Evolutionary conservation across 1,140 invertebrate species (phyloP), one percentile per base, ranked within the genome.

Genomic region (Achatina immaculata): DNA sequence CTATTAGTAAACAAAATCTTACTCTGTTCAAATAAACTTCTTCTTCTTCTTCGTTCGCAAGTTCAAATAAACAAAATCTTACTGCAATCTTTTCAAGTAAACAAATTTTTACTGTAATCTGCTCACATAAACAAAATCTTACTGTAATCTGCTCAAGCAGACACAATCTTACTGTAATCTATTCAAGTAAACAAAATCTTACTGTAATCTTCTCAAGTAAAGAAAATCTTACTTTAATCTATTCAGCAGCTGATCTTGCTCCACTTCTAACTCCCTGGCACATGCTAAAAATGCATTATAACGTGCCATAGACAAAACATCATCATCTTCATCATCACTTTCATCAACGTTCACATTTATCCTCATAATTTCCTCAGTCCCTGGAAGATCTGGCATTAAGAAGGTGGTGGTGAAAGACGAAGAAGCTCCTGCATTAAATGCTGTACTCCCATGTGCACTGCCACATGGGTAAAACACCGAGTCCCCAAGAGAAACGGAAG

Each of bases 231-330:
- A 69, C 68, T 28, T 42, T 34, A 21, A 34, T 42, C 36, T 7
- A 40, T 69, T 2, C 42, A 40, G 36, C 24, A 69, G 6, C 68
- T 38, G 24, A 9, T 28, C 42, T 28, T 69, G 68, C 24, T 69
- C 36, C 21, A 43, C 2, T n/a, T 69, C 68, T 2, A 69, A 38
- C n/a, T 69, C 36, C 42, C 68, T 69, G 11, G 68, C 68, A 4
- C 36, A 69, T 24, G 68, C 68, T 21, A 69, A n/a, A n/a, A 69
- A 69, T 42, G 36, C 68, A 69, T 40, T 69, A 24, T 69, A 69
- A 28, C 68, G 68, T 24, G 40, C 68, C n/a, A 28, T 69, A 21
- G 68, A 69, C 68, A 69, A 69, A 43, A 40, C 31, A 43, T 40
- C 36, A 42, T n/a, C 31, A 24, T 69, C 68, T 9, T 69, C 68